Base-by-base conservation (phyloP, 2,888 invertebrate genomes). In the Stenolophus ochropezus region DNA sequence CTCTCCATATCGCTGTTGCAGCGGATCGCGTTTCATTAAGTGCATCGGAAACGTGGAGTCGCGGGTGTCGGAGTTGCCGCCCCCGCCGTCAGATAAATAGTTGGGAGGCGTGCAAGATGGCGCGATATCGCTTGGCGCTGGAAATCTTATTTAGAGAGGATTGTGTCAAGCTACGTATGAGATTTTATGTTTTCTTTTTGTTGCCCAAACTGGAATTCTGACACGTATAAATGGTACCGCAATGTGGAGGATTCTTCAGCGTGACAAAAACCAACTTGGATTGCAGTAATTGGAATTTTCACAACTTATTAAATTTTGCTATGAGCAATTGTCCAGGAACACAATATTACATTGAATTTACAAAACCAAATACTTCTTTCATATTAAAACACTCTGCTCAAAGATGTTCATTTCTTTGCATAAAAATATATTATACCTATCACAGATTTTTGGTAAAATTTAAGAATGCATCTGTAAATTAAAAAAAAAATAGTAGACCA, bases 101-200 rank as follows among this genome's bases (percentile, higher is more conserved):
- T 69, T 69, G 42, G 33, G 65, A 69, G 65, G 65, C 65, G 65
- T 18, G 27, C 18, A 18, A 69, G 65, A 69, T 69, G 33, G 42
- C 42, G 65, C 27, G 65, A 69, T 69, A 69, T 69, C 65, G 65
- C 65, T 18, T 21, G 42, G 20, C 65, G 65, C 65, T 78, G 78
- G 53, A 78, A 78, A 82, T 76, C 75, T 78, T 78, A 78, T 78
- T 78, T 78, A 69, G 65, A 78, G 65, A 25, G 69, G 61, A 69
- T 78, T 78, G 78, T 78, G 78, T 69, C 65, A 69, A 53, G 75
- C 27, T 27, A 75, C 75, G 75, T 75, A 75, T 53, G 53, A 75
- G 75, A 75, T 75, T 75, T 53, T 75, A 53, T 75, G 53, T 75
- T 75, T 49, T 75, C 75, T 75, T 75, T 53, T 49, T 27, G 53